A percentile compares a stretch with the other conserved stretches of the same genome.
These are phyloP conservation scores for Sycophila texana DNA, from an alignment of 2,888 invertebrate species.

Conservation along the genomic window DNA sequence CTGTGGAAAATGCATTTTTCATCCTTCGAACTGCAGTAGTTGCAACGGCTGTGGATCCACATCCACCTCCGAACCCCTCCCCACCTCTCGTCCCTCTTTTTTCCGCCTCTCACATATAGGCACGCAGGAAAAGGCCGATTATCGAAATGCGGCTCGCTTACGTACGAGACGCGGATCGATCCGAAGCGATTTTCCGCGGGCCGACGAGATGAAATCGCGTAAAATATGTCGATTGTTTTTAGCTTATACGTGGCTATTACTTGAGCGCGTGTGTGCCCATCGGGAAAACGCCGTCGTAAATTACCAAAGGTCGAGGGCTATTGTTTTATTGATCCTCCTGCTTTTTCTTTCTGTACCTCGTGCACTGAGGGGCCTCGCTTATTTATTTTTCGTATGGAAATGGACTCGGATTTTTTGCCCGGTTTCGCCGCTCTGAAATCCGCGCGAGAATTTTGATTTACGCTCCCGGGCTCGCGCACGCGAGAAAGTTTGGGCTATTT, in stretches of 20 bases:
- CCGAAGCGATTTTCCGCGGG: conserved; percentile 7
- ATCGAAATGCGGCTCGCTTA: conserved; percentile 40
- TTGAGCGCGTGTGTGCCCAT: background rate
- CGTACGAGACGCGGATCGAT: conserved; percentile 33
- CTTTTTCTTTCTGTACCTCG: background rate
- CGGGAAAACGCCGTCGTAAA: conserved; percentile 8
- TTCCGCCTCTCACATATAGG: background rate
- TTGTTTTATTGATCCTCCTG: conserved; percentile 22
- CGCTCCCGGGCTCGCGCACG: background rate
- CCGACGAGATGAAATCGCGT: background rate
- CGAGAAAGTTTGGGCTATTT: conserved; percentile 4
- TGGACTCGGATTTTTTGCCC: no score
- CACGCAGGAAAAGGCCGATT: conserved; percentile 36
- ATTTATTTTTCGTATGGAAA: background rate
- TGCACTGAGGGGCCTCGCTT: background rate
- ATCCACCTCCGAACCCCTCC: background rate
- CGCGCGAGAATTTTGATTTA: background rate
- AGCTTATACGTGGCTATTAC: background rate
- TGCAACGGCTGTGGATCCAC: conserved; percentile 12
- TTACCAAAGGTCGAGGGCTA: background rate
- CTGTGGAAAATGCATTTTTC: conserved; percentile 45
- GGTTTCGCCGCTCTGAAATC: no score
- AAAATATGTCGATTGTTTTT: conserved; percentile 40
- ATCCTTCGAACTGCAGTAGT: background rate
- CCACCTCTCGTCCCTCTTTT: conserved; percentile 1